These are phyloP conservation scores for Hyla sarda DNA, from an alignment of 2,113 vertebrate species.

Conservation along the genomic window DNA sequence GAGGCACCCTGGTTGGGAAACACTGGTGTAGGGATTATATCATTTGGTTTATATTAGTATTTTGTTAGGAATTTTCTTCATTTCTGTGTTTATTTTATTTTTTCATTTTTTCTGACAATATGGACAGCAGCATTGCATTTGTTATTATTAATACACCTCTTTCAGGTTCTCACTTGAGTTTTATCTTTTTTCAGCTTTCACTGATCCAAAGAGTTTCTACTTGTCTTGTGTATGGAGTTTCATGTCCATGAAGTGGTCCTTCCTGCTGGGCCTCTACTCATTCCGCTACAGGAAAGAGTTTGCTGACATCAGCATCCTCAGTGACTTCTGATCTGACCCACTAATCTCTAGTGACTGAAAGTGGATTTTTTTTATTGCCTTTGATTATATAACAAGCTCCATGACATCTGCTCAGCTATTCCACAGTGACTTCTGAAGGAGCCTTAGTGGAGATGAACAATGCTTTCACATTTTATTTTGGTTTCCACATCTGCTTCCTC, in stretches of 20 bases:
- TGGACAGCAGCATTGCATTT: too few species aligned
- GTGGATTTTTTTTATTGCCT: constrained; percentile 39
- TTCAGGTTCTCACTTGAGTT: neutral
- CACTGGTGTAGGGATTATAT: too few species aligned
- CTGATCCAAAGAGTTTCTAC: constrained; percentile 85
- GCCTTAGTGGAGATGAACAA: neutral
- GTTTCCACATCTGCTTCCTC: neutral
- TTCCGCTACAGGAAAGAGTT: constrained; percentile 90
- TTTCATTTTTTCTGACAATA: too few species aligned
- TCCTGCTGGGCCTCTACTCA: constrained; percentile 78
- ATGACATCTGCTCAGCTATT: neutral
- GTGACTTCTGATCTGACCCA: constrained; percentile 87
- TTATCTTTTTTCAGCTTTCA: constrained; percentile 73
- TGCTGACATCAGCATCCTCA: constrained; percentile 91
- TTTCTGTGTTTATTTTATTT: too few species aligned
- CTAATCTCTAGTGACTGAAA: neutral
- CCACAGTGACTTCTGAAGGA: constrained; percentile 7
- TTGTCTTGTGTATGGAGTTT: constrained; percentile 90
- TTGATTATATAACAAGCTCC: constrained; percentile 6
- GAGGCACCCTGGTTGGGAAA: too few species aligned
- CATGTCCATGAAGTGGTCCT: constrained; percentile 90
- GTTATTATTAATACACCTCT: neutral
- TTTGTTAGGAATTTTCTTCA: too few species aligned
- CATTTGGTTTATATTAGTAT: too few species aligned
- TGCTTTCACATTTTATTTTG: neutral